These are phyloP conservation scores for Stichodactyla mertensii DNA, from an alignment of 64 coral and sea anemone genomes.

Conservation along the genomic window DNA sequence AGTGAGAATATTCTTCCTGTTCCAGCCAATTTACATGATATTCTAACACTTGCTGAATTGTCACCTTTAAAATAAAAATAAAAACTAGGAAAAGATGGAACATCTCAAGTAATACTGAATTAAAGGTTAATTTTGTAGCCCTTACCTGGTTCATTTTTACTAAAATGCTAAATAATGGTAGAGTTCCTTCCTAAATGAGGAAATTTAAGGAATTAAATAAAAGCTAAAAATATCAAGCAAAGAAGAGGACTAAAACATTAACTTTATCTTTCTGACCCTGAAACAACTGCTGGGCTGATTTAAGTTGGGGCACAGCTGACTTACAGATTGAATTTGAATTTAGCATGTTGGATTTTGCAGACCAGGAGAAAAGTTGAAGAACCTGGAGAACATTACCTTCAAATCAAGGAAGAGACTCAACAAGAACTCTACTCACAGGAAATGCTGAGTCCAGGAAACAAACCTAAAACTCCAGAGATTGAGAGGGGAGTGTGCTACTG, in stretches of 20 bases:
- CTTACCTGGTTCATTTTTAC: conserved; percentile 69
- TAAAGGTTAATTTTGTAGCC: not conserved
- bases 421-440: too few relatives aligned
- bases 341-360: too few relatives aligned
- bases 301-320: too few relatives aligned
- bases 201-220: not conserved
- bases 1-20: conserved; percentile 67
- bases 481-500: too few relatives aligned
- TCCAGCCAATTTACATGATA: conserved; percentile 76
- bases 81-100: not conserved
- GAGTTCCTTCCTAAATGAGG: conserved; percentile 32
- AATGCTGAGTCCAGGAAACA: too few relatives aligned
- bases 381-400: too few relatives aligned
- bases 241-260: not conserved
- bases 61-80: conserved; percentile 28
- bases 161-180: conserved; percentile 53
- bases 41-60: conserved; percentile 58
- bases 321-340: too few relatives aligned
- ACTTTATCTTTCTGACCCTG: not conserved
- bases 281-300: too few relatives aligned
- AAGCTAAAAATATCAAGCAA: not conserved
- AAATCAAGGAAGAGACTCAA: too few relatives aligned
- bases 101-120: too few relatives aligned
- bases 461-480: too few relatives aligned
- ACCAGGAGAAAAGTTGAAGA: too few relatives aligned